Evolutionary conservation across 1,140 invertebrate species (phyloP).

Genomic region (Cyrtorhinus lividipennis): DNA sequence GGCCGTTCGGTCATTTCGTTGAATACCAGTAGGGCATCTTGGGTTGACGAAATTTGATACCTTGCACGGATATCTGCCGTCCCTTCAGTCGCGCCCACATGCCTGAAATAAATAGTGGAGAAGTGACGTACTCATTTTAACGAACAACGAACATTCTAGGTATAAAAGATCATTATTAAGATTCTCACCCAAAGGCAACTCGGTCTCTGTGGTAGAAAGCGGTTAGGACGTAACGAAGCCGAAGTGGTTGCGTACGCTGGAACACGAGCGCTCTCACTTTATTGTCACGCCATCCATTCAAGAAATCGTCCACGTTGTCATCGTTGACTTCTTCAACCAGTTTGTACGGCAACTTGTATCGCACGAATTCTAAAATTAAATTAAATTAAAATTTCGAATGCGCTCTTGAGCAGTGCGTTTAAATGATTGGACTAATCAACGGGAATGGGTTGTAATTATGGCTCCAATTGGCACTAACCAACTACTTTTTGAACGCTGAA

Average conservation of each 20-base stretch:
- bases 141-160: slow-evolving; percentile 16
- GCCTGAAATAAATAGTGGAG: too few relatives aligned
- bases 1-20: slow-evolving; percentile 74
- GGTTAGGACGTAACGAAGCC: slow-evolving; percentile 72
- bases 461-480: too few relatives aligned
- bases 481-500: slow-evolving; percentile 64
- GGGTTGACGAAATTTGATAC: slow-evolving; percentile 57
- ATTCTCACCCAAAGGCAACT: slow-evolving; percentile 67
- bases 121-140: too few relatives aligned
- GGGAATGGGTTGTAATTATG: too few relatives aligned
- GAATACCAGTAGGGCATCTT: slow-evolving; percentile 77
- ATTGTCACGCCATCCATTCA: slow-evolving; percentile 82
- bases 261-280: slow-evolving; percentile 78
- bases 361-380: slow-evolving; percentile 57
- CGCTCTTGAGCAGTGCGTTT: too few relatives aligned
- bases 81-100: slow-evolving; percentile 37
- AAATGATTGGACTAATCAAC: too few relatives aligned
- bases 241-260: slow-evolving; percentile 54
- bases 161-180: not conserved
- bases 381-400: too few relatives aligned
- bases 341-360: slow-evolving; percentile 67
- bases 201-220: slow-evolving; percentile 72
- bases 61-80: slow-evolving; percentile 44
- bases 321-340: slow-evolving; percentile 56
- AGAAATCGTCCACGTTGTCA: slow-evolving; percentile 57